Base-by-base conservation (phyloP, 2,113 vertebrate species). In the Periophthalmodon schlosseri region DNA sequence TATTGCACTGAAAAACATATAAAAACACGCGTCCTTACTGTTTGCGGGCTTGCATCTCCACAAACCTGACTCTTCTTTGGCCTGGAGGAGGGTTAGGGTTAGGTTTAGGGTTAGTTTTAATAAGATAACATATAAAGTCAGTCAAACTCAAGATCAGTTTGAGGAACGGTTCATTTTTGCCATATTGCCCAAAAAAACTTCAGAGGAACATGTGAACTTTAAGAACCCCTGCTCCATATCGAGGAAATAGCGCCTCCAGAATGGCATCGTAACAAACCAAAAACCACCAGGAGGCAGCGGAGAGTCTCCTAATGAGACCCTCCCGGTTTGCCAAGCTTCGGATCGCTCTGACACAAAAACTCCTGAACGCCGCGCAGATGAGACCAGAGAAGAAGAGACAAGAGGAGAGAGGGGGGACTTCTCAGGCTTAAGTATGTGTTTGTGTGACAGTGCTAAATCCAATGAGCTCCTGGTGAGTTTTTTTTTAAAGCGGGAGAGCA, bases 351-450 rank as follows among this genome's bases (percentile, higher is more conserved):
- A 74, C 76, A 76, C 66, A 6, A 52, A 69, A 33, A 78, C 75
- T 75, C 76, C 50, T 61, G 10, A 67, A 56, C 18, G 47, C 56
- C 70, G 11, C 47, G 50, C 23, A 66, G 77, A 68, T 69, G 66
- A 77, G 64, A 52, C 24, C 20, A 64, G 56, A 24, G 56, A 58
- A 13, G 3, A 16, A 50, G 49, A 14, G 15, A 5, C 15, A 18
- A 50, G 28, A 50, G 4, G 49, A 2, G 49, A 2, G 57, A 5
- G 23, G 57, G 14, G 13, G 58, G 46, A 58, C 68, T 78, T 78
- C 60, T 80, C 24, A 64, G 69, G 80, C 75, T 75, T 82, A 77
- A 75, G 78, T 81, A 82, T 44, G 0, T 82, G 77, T 85, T 87
- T 58, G 73, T 82, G 76, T 86, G 78, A 84, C 75, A 77, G 69